A percentile compares a stretch with the other conserved stretches of the same genome.
These are phyloP conservation scores for Pachymerium ferrugineum DNA, from an alignment of 2,888 invertebrate species.

Conservation along the genomic window DNA sequence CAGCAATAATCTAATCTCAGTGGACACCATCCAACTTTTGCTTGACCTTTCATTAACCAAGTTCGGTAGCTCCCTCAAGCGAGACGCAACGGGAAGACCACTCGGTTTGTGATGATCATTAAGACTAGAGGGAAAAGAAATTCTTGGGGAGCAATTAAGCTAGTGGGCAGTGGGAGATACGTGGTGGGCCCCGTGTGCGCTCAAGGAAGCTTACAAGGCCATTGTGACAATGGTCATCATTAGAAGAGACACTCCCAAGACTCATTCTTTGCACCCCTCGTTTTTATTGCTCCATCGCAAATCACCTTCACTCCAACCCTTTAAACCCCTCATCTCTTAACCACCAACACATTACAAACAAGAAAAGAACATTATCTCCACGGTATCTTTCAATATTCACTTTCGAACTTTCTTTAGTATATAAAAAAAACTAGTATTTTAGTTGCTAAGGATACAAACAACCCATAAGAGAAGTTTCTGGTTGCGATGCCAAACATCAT, in stretches of 20 bases:
- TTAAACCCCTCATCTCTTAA: neutral
- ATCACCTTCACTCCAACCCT: neutral
- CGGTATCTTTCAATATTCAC: too few relatives aligned
- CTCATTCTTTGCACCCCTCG: constrained; percentile 15
- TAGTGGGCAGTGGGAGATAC: constrained; percentile 23
- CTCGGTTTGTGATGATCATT: constrained; percentile 16
- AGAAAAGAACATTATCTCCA: too few relatives aligned
- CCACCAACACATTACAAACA: too few relatives aligned
- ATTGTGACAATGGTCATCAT: constrained; percentile 27
- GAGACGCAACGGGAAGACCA: constrained; percentile 19
- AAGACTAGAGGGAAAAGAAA: constrained; percentile 12
- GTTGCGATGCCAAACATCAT: neutral
- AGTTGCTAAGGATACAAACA: too few relatives aligned
- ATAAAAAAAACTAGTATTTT: too few relatives aligned
- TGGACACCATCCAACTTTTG: neutral
- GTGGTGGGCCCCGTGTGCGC: constrained; percentile 21
- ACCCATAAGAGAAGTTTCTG: too few relatives aligned
- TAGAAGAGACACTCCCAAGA: constrained; percentile 13
- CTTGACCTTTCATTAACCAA: constrained; percentile 21
- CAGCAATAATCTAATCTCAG: constrained; percentile 13
- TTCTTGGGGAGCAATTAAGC: constrained; percentile 23
- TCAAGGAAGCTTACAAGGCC: constrained; percentile 7
- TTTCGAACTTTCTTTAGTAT: too few relatives aligned
- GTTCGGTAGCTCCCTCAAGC: constrained; percentile 22
- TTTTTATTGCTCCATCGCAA: constrained; percentile 17